Base-by-base conservation (phyloP, 2,113 vertebrate genomes). In the Dicaeum eximium region DNA sequence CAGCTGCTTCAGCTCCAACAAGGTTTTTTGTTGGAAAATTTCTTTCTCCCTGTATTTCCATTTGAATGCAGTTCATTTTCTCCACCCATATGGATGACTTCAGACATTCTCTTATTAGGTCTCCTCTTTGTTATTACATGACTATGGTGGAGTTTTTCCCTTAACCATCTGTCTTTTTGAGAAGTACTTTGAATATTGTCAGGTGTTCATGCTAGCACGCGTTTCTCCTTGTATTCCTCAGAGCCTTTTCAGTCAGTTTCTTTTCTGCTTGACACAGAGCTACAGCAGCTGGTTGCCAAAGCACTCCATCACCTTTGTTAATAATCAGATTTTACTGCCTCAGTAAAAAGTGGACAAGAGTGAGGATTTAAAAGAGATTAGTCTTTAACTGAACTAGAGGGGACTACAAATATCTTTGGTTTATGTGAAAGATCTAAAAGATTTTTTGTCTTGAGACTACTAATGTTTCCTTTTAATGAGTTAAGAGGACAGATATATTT, bases 251-350 rank as follows among this genome's bases (percentile, higher is more conserved):
- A 81, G 77, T 45, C 77, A 30, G 61, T 79, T 92, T 44, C 44
- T 90, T 45, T 87, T 77, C 64, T 71, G 42, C 66, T 61, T 37
- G 48, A 77, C 37, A 64, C 35, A 58, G 92, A 64, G 57, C 38
- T 90, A 20, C 47, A 70, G 86, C 83, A 94, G 65, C 67, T 88
- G 67, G 33, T 83, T 96, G 67, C 60, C 83, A 95, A 93, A 96
- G 31, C 42, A 84, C 74, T 86, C 80, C 56, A 91, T 86, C 65
- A 50, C 72, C 69, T 91, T 96, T 92, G 38, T 53, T 77, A 94
- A 88, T 80, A 95, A 88, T 85, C 86, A 95, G 35, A 92, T 96
- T 93, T 96, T 82, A 80, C 62, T 88, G 35, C 28, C 19, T 4
- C 38, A 69, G 51, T 57, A 94, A 96, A 96, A 71, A 93, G 91